These are phyloP conservation scores for Protobothrops flavoviridis DNA, from an alignment of 2,113 vertebrate species.

Conservation along the genomic window DNA sequence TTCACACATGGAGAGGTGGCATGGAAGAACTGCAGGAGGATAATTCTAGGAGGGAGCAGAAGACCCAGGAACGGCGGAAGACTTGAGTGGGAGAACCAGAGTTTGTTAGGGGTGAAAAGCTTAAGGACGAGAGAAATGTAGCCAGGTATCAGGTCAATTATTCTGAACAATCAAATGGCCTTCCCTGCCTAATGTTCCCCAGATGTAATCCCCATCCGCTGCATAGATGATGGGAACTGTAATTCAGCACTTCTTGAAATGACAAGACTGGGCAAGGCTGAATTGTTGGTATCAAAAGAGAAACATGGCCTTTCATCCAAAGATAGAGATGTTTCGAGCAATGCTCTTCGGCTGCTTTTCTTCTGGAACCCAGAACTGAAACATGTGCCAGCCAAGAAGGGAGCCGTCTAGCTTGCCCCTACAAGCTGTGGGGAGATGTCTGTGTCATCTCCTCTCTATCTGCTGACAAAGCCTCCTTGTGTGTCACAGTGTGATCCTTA, in stretches of 20 bases:
- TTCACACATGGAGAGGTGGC: not conserved
- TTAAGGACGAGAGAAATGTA: not conserved
- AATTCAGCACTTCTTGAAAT: not conserved
- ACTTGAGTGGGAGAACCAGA: not conserved
- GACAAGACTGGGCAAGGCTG: not conserved
- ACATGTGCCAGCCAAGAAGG: not conserved
- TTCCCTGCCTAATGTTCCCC: not conserved
- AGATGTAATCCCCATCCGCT: not conserved
- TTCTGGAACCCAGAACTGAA: not conserved
- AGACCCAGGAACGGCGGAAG: not conserved
- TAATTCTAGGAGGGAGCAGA: not conserved
- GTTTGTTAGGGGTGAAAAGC: not conserved
- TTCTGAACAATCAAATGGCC: not conserved
- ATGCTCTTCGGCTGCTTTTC: not conserved
- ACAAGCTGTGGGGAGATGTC: slow-evolving; percentile 45
- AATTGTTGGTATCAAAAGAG: not conserved
- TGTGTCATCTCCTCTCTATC: slow-evolving; percentile 49
- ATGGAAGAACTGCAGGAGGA: not conserved
- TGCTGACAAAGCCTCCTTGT: slow-evolving; percentile 39
- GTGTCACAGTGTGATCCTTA: not conserved
- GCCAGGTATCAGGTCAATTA: not conserved
- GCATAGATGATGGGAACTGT: not conserved
- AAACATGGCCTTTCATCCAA: not conserved
- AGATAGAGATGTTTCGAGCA: not conserved
- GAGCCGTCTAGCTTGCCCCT: not conserved